phyloP scores from a whole-genome alignment of 1,140 invertebrate genomes.

The Bemisia tabaci region DNA sequence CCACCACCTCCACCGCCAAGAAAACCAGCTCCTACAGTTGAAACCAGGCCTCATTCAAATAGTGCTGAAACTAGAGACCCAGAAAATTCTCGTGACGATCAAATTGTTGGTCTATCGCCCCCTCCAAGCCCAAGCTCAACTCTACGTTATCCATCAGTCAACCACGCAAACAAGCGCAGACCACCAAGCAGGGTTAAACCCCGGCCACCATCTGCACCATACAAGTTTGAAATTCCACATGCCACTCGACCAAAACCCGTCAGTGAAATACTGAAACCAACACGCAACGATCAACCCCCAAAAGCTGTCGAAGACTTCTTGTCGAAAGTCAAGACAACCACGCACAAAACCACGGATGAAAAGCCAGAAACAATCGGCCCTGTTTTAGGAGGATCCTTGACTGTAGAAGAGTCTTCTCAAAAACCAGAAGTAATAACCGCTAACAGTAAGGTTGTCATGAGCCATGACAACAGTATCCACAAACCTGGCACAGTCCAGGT shows the following conservation, averaged over 20 bases:
- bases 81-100: constrained; percentile 13
- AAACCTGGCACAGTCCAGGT: constrained; percentile 8
- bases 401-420: constrained; percentile 4
- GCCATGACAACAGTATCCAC: constrained; percentile 9
- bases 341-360: not conserved
- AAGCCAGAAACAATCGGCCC: constrained; percentile 5
- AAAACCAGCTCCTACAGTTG: not conserved
- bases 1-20: constrained; percentile 21
- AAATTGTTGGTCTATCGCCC: constrained; percentile 22
- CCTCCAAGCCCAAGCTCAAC: constrained; percentile 15
- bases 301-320: not conserved
- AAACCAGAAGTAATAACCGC: constrained; percentile 24
- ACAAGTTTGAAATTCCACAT: constrained; percentile 25
- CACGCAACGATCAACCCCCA: not conserved
- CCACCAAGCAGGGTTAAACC: constrained; percentile 3
- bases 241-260: not conserved
- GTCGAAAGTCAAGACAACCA: constrained; percentile 1
- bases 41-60: not conserved
- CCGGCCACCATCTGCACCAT: constrained; percentile 22
- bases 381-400: constrained; percentile 1
- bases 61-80: not conserved
- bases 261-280: not conserved
- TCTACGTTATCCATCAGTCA: constrained; percentile 3
- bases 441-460: constrained; percentile 21
- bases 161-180: constrained; percentile 6